Evolutionary conservation across 2,113 vertebrate genomes (phyloP), one percentile per base, ranked within the genome.

Genomic region (Scartelaos histophorus): DNA sequence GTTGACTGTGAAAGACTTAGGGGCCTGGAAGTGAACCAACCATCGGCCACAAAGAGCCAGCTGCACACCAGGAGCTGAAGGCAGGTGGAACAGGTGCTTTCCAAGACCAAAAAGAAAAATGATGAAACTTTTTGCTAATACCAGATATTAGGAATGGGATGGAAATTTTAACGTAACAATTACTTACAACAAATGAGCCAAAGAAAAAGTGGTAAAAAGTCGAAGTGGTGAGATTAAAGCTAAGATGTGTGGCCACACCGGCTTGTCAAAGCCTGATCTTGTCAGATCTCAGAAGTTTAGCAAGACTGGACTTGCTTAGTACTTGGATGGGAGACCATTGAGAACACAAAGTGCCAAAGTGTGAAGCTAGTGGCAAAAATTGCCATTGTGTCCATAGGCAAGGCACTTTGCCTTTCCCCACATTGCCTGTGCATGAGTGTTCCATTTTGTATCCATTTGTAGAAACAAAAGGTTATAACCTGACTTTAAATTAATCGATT

Each of bases 21-120:
- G 78, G 83, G 85, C 61, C 76, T 87, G 85, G 78, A 86, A 70
- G 29, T 66, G 34, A 79, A 82, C 74, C 83, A 84, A 76, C 25
- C 13, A 34, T 6, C 43, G 58, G 62, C 65, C 79, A 65, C 83
- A 71, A 75, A 61, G 49, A 67, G 72, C 73, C 83, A 86, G 87
- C 85, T 86, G 86, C 78, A 89, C 83, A 90, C 77, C 75, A 83
- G 72, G 77, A 88, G 82, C 78, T 84, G 80, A 88, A 84, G 85
- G 86, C 84, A 88, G 87, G 87, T 88, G 86, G 69, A 75, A 71
- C 90, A 92, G 90, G 90, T 91, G 91, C 81, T 86, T 46, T 53
- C 75, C 12, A 60, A 57, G 54, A 60, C 68, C 72, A 19, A 7
- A 79, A 24, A 11, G 54, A 60, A 57, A 54, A 56, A 83, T 86